These are phyloP conservation scores for Cryptoprocta ferox DNA, from an alignment of 2,797 vertebrate genomes.

Conservation along the genomic window DNA sequence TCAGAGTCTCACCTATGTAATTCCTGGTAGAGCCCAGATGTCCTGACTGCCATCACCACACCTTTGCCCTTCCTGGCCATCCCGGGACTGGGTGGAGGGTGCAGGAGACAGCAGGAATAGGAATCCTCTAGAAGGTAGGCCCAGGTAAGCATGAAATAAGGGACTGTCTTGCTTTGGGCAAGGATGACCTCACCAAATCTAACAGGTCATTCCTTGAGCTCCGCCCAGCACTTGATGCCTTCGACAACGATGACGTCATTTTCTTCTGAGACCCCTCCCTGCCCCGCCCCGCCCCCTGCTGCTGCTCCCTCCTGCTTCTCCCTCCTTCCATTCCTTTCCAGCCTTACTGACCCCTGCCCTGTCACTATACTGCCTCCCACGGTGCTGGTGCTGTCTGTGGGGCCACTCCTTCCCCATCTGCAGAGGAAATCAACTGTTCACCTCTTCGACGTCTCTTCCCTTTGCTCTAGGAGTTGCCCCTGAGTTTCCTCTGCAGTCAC, in stretches of 20 bases:
- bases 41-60: neutral
- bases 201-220: neutral
- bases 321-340: neutral
- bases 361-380: neutral
- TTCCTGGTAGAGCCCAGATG: neutral
- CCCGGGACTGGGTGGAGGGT: neutral
- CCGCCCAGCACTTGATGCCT: neutral
- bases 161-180: neutral
- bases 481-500: neutral
- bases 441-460: neutral
- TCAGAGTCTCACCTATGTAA: neutral
- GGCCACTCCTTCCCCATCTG: neutral
- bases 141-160: neutral
- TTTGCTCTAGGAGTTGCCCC: neutral
- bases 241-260: fast-evolving
- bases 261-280: neutral
- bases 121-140: neutral
- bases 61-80: neutral
- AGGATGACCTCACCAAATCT: neutral
- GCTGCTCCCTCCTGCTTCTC: neutral
- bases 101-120: neutral
- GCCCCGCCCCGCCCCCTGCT: neutral
- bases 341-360: neutral
- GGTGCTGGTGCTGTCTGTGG: no score
- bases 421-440: neutral